Evolutionary conservation across 1,140 invertebrate species (phyloP), one percentile per base, ranked within the genome.

Genomic region (Hormaphis cornu): DNA sequence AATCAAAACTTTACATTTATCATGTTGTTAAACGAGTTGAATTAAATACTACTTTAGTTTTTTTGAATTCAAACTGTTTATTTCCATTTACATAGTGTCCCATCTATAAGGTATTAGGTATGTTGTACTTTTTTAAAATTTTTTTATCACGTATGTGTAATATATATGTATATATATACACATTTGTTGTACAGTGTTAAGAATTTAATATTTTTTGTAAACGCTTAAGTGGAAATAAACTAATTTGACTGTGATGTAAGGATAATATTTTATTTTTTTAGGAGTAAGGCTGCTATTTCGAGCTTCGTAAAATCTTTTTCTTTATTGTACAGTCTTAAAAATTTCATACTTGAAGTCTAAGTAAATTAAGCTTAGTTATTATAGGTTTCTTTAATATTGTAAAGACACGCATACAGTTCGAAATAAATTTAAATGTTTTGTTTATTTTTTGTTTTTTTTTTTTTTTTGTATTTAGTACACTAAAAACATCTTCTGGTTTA

Each of bases 261-360:
- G 44, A 66, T 66, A 66, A 18, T 40, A 44, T 63, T 33, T 35
- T 50, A 48, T 66, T 48, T 66, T 66, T 44, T 66, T 66, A 66
- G 61, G 61, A 66, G 61, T 66, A 66, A 66, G 61, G 61, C 61
- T 66, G 61, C 61, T 66, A 66, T 30, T 48, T 48, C 6, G 44
- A 66, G 61, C 61, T 66, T 66, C 61, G 35, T 66, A 44, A 50
- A 66, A 44, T 20, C 44, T 50, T 33, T 63, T 50, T 66, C 58
- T 63, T 63, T 66, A 46, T 66, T 66, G 61, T 66, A 66, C 61
- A 66, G 61, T 66, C 26, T 66, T 66, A 46, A 30, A 63, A 18
- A 16, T 33, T 33, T 16, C 2, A 48, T 44, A 48, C 28, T 66
- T 66, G 48, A 63, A 63, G 40, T 63, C 8, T 63, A 20, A 4